A percentile compares a stretch with the other conserved stretches of the same genome.
Evolutionary conservation across 2,888 invertebrate species (phyloP).

Genomic region (Eupeodes latifasciatus): DNA sequence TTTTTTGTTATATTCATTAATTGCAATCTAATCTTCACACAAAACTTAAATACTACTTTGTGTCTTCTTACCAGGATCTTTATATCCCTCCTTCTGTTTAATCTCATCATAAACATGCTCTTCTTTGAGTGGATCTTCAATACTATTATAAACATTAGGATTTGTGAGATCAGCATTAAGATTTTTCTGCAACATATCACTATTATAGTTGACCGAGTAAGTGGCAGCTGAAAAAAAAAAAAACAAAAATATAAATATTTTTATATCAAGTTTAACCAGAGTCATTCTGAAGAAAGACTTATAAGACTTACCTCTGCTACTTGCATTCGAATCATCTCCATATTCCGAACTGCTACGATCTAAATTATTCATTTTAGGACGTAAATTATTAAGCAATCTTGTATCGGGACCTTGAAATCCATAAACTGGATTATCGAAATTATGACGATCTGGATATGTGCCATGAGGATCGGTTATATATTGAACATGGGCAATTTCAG

Average conservation of each 20-base stretch:
- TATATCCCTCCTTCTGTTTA: slow-evolving; percentile 90
- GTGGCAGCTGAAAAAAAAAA: slow-evolving; percentile 83
- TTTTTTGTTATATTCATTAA: too few relatives aligned
- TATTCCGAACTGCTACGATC: slow-evolving; percentile 80
- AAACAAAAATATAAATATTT: background rate
- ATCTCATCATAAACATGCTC: slow-evolving; percentile 96
- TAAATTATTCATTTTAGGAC: slow-evolving; percentile 83
- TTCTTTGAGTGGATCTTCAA: slow-evolving; percentile 89
- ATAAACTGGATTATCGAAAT: slow-evolving; percentile 97
- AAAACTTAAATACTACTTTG: background rate
- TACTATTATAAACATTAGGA: slow-evolving; percentile 92
- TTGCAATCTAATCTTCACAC: background rate
- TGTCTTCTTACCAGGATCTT: slow-evolving; percentile 86
- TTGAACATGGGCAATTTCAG: slow-evolving; percentile 93
- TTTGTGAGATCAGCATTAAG: slow-evolving; percentile 93
- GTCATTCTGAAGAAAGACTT: background rate
- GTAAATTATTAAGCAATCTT: slow-evolving; percentile 83
- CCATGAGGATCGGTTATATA: slow-evolving; percentile 91
- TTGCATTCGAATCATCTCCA: slow-evolving; percentile 85
- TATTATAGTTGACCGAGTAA: slow-evolving; percentile 87
- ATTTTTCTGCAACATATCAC: slow-evolving; percentile 89
- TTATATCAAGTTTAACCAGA: background rate
- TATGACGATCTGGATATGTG: slow-evolving; percentile 84
- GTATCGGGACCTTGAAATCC: slow-evolving; percentile 89
- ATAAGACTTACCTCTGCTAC: slow-evolving; percentile 83